Evolutionary conservation across 2,888 invertebrate species (phyloP).

Genomic region (Lampropteryx suffumata): DNA sequence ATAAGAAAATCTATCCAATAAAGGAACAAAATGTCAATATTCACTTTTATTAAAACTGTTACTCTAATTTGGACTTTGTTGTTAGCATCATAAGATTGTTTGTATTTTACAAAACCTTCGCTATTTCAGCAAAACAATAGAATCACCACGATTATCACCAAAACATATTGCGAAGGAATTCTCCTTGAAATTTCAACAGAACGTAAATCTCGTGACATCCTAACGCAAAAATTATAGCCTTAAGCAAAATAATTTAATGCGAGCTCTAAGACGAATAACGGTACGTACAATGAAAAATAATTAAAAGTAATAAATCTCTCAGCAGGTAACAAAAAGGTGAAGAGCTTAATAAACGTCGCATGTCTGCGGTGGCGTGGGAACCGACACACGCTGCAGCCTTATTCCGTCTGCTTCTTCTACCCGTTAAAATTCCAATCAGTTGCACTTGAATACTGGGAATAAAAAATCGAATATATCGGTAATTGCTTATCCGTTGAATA

Average conservation of each 20-base stretch:
- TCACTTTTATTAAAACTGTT: no score
- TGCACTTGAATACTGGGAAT: constrained; percentile 10
- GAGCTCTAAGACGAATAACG: constrained; percentile 68
- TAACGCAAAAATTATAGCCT: constrained; percentile 58
- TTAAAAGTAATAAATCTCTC: constrained; percentile 83
- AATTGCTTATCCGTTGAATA: no score
- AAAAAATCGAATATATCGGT: background rate
- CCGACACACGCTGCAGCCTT: constrained; percentile 50
- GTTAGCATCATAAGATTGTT: no score
- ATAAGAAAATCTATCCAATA: no score
- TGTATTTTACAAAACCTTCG: no score
- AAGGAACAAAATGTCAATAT: no score
- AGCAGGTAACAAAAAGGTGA: constrained; percentile 79
- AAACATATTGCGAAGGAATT: constrained; percentile 1
- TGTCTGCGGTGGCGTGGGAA: constrained; percentile 75
- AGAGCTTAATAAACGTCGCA: constrained; percentile 80
- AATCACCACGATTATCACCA: no score
- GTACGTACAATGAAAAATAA: constrained; percentile 79
- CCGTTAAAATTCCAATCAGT: constrained; percentile 35
- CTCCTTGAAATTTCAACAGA: constrained; percentile 23
- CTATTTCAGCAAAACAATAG: no score
- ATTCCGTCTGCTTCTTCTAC: constrained; percentile 37
- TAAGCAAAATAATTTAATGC: constrained; percentile 73
- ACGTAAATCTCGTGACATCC: constrained; percentile 55
- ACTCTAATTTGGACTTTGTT: no score